These are phyloP conservation scores for Sebastiscus albofasciatus DNA, from an alignment of 2,797 vertebrate genomes.

Conservation along the genomic window DNA sequence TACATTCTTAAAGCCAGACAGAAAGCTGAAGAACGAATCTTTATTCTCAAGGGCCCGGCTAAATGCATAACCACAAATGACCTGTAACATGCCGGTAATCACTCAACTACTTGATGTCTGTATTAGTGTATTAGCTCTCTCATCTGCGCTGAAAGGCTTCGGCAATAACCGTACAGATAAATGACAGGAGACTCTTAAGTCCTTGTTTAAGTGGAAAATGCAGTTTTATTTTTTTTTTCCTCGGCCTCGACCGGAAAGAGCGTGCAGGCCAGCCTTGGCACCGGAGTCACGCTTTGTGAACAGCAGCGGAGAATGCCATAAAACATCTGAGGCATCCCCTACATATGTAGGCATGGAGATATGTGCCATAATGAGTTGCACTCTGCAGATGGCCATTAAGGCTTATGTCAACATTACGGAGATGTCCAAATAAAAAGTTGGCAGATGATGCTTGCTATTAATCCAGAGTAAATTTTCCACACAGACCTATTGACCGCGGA, in stretches of 20 bases:
- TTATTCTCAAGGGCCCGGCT: constrained; percentile 5
- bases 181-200: constrained; percentile 23
- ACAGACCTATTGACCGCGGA: constrained; percentile 49
- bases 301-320: constrained; percentile 43
- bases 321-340: constrained; percentile 36
- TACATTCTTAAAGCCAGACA: neutral
- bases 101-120: constrained; percentile 12
- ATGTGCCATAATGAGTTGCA: constrained; percentile 54
- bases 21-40: constrained; percentile 12
- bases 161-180: constrained; percentile 42
- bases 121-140: constrained; percentile 27
- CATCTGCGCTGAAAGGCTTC: constrained; percentile 37
- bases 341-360: constrained; percentile 47
- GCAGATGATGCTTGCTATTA: constrained; percentile 57
- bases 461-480: constrained; percentile 52
- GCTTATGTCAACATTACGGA: constrained; percentile 61
- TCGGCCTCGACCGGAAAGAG: constrained; percentile 1
- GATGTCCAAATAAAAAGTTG: constrained; percentile 65
- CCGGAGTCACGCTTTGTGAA: constrained; percentile 29
- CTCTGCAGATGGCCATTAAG: constrained; percentile 62
- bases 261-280: constrained; percentile 8
- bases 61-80: constrained; percentile 32
- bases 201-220: constrained; percentile 36
- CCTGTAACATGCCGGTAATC: constrained; percentile 24
- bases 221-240: neutral